A percentile compares a stretch with the other conserved stretches of the same genome.
phyloP scores from a whole-genome alignment of 2,797 vertebrate genomes.

The Petrocephalus sullivani region DNA sequence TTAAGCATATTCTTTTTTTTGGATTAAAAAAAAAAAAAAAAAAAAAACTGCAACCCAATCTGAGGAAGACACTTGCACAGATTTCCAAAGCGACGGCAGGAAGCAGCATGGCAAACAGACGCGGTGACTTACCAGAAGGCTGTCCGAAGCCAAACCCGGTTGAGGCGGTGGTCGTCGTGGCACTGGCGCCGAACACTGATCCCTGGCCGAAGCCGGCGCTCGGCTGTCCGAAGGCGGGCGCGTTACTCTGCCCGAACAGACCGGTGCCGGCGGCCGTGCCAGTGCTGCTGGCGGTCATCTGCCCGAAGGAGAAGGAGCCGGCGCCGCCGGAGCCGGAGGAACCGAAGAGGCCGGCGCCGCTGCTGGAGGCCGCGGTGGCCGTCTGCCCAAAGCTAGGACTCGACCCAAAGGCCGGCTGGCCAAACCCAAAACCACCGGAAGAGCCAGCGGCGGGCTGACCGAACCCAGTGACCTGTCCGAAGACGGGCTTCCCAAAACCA shows the following conservation, averaged over 20 bases:
- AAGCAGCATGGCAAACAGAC: neutral
- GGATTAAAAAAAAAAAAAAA: neutral
- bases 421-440: constrained; percentile 57
- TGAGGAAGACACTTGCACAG: neutral
- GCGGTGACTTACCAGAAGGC: constrained; percentile 68
- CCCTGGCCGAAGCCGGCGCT: constrained; percentile 74
- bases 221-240: constrained; percentile 76
- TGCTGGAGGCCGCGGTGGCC: constrained; percentile 44
- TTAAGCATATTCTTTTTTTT: neutral
- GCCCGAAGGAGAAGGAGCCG: constrained; percentile 78
- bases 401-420: constrained; percentile 57
- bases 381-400: constrained; percentile 65
- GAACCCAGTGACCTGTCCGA: constrained; percentile 60
- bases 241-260: constrained; percentile 71
- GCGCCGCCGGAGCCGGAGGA: constrained; percentile 51
- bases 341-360: constrained; percentile 66
- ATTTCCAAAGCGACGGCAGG: neutral
- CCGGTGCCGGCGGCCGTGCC: constrained; percentile 51
- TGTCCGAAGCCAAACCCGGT: constrained; percentile 86
- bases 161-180: constrained; percentile 67
- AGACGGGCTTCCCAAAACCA: constrained; percentile 73
- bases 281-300: constrained; percentile 43
- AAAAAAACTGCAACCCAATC: neutral
- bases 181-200: constrained; percentile 72
- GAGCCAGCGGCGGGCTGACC: constrained; percentile 54